phyloP scores from a whole-genome alignment of 2,888 invertebrate species.

The Cenopis cana region DNA sequence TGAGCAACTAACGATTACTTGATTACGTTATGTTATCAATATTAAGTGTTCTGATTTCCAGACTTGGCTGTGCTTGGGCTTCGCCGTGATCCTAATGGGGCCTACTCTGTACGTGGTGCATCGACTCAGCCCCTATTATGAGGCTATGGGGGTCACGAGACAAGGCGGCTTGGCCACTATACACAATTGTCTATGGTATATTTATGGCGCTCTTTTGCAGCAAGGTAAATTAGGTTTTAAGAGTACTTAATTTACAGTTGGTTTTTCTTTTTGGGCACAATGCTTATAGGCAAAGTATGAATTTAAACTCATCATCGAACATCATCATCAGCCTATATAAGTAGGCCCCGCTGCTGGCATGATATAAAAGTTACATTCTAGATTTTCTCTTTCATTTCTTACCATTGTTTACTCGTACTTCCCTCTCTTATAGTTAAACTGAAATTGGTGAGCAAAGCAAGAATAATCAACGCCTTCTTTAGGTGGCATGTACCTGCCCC shows the following conservation, averaged over 20 bases:
- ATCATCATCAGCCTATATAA: too few species aligned
- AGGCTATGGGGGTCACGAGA: conserved; percentile 84
- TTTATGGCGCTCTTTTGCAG: conserved; percentile 95
- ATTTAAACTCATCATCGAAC: too few species aligned
- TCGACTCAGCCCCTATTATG: conserved; percentile 89
- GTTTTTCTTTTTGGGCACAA: too few species aligned
- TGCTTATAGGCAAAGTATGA: too few species aligned
- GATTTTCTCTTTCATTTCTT: too few species aligned
- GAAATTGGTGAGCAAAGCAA: too few species aligned
- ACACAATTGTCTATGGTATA: conserved; percentile 93
- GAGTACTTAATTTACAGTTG: too few species aligned
- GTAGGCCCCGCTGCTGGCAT: too few species aligned
- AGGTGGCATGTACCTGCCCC: conserved; percentile 95
- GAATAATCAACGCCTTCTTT: too few species aligned
- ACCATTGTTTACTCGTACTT: too few species aligned
- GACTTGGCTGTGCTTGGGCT: conserved; percentile 93
- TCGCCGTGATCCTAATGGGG: conserved; percentile 90
- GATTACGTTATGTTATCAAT: neutral
- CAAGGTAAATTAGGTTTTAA: conserved; percentile 94
- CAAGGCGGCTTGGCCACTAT: conserved; percentile 85
- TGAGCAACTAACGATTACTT: too few species aligned
- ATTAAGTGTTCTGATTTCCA: conserved; percentile 62
- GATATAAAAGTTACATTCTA: neutral
- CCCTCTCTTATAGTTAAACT: too few species aligned
- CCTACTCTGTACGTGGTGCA: conserved; percentile 91